A percentile compares a stretch with the other conserved stretches of the same genome.
Evolutionary conservation across 35 echinoderm and acorn worm genomes (phyloP).

Genomic region (Eucidaris tribuloides): DNA sequence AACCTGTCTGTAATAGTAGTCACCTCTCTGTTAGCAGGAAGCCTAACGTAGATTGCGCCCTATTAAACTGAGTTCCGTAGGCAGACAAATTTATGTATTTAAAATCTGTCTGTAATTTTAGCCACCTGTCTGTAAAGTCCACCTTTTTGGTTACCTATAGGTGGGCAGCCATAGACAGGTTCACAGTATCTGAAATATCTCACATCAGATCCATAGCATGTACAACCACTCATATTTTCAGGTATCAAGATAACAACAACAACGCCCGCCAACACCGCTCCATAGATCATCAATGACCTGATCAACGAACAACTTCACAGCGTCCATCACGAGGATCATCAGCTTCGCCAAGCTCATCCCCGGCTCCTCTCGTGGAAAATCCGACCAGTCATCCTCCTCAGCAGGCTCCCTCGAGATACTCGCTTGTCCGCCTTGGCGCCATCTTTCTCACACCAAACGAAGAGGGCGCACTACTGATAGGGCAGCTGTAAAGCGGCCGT

Average conservation of each 20-base stretch:
- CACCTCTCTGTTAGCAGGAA: no score
- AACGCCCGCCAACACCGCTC: constrained; percentile 36
- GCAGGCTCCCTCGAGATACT: constrained; percentile 80
- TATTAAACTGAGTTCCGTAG: no score
- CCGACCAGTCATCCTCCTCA: constrained; percentile 84
- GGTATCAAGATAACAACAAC: constrained; percentile 22
- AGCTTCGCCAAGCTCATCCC: constrained; percentile 94
- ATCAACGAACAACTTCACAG: constrained; percentile 86
- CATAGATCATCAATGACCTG: constrained; percentile 67
- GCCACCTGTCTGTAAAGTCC: no score
- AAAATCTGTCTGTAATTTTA: no score
- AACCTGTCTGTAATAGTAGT: no score
- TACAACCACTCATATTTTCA: no score
- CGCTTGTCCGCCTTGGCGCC: constrained; percentile 74
- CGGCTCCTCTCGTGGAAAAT: constrained; percentile 75
- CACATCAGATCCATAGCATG: no score
- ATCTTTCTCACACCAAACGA: constrained; percentile 58
- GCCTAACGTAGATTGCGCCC: no score
- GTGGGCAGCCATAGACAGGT: no score
- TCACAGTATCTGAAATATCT: no score
- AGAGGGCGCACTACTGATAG: constrained; percentile 25
- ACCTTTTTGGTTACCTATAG: no score
- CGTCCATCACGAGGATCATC: constrained; percentile 92
- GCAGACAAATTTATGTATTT: no score
- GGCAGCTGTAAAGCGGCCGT: constrained; percentile 21